Percentiles rank a stretch among this genome's conserved stretches.
These are phyloP conservation scores for Puffinus mauretanicus DNA, from an alignment of 2,113 vertebrate species.

Conservation along the genomic window DNA sequence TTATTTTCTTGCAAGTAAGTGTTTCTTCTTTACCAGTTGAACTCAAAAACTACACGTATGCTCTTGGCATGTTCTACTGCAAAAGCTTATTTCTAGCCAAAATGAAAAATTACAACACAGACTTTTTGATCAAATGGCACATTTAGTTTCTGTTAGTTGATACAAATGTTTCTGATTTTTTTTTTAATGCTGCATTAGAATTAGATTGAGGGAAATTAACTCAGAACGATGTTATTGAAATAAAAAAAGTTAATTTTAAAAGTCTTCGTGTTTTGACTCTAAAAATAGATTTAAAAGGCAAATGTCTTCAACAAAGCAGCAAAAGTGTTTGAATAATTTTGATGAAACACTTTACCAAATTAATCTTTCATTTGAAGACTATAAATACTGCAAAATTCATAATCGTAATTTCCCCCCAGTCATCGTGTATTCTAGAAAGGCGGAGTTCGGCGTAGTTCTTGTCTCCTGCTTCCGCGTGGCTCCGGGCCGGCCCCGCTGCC, in stretches of 20 bases:
- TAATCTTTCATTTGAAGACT: background rate
- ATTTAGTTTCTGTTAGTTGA: background rate
- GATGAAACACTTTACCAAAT: background rate
- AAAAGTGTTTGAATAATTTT: background rate
- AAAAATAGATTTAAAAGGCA: slow-evolving; percentile 9
- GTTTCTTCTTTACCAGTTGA: background rate
- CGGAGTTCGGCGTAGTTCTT: background rate
- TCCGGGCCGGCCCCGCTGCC: background rate
- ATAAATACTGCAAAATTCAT: background rate
- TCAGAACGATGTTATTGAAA: background rate
- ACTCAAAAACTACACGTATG: fast-evolving
- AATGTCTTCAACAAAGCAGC: background rate
- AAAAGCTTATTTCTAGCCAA: background rate
- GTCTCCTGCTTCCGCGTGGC: background rate
- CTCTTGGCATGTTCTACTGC: background rate
- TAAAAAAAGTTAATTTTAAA: slow-evolving; percentile 10
- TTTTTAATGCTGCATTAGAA: background rate
- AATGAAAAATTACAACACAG: background rate
- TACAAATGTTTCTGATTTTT: background rate
- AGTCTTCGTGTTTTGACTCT: background rate
- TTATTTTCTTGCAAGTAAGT: background rate
- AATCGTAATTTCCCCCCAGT: background rate
- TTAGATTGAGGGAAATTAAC: background rate
- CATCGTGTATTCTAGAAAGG: fast-evolving
- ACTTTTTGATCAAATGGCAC: background rate